Evolutionary conservation across 2,888 invertebrate species (phyloP), one percentile per base, ranked within the genome.

Genomic region (Cremastinae sp.): DNA sequence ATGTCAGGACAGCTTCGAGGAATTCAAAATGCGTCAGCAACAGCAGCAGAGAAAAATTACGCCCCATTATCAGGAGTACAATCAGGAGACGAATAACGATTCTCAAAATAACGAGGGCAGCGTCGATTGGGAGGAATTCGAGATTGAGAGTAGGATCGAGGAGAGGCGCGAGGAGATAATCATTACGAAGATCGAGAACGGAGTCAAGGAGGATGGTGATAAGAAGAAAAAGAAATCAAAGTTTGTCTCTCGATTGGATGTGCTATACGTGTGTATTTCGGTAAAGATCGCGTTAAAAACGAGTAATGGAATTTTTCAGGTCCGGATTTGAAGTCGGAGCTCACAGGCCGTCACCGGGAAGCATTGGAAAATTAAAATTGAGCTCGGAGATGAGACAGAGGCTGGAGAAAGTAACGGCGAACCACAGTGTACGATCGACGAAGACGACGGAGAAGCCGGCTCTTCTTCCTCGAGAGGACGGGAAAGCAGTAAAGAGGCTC

Each of bases 381-480:
- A 97, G 96, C 85, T 95, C 96, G 0, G 97, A 97, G 90, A 97
- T 97, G 97, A 93, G 96, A 10, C 95, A 96, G 84, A 92, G 97
- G 78, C 88, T 97, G 74, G 97, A 97, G 88, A 93, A 95, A 87
- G 96, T 97, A 0, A 97, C 97, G 0, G 95, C 96, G 0, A 96
- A 95, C 82, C 96, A 97, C 88, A 96, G 96, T 1, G 94, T 97
- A 0, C 91, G 96, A 18, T 94, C 94, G 0, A 95, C 95, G 9
- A 93, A 95, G 4, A 95, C 95, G 12, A 94, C 94, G 18, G 95
- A 96, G 81, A 94, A 94, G 78, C 92, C 92, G 1, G 88, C 89
- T 37, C 81, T 89, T 37, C 81, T 89, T 71, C 93, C 94, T 1
- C 92, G 95, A 0, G 93, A 94, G 0, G 89, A 90, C 65, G 86